phyloP scores from a whole-genome alignment of 2,797 vertebrate species.

The Falco novaeseelandiae region DNA sequence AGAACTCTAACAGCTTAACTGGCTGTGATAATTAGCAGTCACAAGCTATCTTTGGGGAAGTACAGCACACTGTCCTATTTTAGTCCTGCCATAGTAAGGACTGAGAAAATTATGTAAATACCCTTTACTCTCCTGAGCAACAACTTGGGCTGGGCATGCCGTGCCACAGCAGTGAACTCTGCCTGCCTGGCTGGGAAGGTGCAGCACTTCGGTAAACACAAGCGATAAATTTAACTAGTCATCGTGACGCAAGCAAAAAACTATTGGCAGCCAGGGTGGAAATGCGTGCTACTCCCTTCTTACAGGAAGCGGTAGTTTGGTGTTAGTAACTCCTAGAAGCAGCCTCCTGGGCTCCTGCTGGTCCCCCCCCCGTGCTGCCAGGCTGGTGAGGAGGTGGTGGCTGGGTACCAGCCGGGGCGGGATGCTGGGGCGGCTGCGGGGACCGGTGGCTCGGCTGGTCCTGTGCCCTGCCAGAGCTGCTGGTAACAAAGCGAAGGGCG shows the following conservation, averaged over 20 bases:
- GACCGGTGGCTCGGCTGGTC: fast-evolving
- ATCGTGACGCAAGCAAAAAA: background rate
- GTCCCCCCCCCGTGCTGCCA: fast-evolving
- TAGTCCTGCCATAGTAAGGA: background rate
- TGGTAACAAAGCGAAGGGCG: fast-evolving
- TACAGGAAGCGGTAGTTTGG: background rate
- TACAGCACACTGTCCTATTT: background rate
- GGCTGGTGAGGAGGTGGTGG: background rate
- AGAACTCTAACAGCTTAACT: background rate
- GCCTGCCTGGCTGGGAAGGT: fast-evolving
- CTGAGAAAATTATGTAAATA: background rate
- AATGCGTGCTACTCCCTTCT: background rate
- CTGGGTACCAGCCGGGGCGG: fast-evolving
- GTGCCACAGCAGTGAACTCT: fast-evolving
- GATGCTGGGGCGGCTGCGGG: background rate
- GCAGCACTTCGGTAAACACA: background rate
- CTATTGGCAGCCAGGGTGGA: background rate
- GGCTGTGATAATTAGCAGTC: background rate
- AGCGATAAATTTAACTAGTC: background rate
- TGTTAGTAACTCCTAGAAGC: background rate
- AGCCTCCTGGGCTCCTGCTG: background rate
- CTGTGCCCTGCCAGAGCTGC: fast-evolving
- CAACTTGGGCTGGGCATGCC: background rate
- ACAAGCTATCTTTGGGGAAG: background rate
- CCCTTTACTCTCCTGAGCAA: background rate